These are phyloP conservation scores for Microcebus jonahi DNA, from an alignment of 2,113 vertebrate genomes.

Conservation along the genomic window DNA sequence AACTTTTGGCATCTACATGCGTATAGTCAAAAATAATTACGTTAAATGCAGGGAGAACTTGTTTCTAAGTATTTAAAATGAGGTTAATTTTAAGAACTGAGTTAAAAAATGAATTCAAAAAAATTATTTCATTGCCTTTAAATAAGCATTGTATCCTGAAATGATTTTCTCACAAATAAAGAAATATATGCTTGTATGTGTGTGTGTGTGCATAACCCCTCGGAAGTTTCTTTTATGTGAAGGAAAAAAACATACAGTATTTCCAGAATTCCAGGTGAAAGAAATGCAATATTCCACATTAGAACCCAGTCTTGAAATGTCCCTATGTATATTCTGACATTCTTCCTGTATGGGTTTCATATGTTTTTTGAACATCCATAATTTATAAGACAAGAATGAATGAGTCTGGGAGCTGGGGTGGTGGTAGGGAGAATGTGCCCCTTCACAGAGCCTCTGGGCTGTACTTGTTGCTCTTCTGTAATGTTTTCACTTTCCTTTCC, in stretches of 20 bases:
- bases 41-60: background rate
- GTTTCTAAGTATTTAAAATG: background rate
- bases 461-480: background rate
- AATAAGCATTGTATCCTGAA: background rate
- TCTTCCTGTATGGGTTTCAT: background rate
- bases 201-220: background rate
- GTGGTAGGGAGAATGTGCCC: background rate
- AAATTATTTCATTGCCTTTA: background rate
- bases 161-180: background rate
- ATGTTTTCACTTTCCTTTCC: background rate
- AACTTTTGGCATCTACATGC: background rate
- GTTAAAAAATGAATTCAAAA: background rate
- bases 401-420: background rate
- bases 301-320: background rate
- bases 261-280: background rate
- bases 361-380: background rate
- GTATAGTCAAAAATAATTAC: constrained; percentile 2
- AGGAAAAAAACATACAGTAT: background rate
- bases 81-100: background rate
- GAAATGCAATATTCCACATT: background rate
- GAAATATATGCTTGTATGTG: background rate
- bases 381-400: background rate
- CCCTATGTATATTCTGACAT: background rate
- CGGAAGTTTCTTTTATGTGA: background rate
- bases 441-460: background rate